Evolutionary conservation across 2,888 invertebrate species (phyloP).

Genomic region (Adineta ricciae): DNA sequence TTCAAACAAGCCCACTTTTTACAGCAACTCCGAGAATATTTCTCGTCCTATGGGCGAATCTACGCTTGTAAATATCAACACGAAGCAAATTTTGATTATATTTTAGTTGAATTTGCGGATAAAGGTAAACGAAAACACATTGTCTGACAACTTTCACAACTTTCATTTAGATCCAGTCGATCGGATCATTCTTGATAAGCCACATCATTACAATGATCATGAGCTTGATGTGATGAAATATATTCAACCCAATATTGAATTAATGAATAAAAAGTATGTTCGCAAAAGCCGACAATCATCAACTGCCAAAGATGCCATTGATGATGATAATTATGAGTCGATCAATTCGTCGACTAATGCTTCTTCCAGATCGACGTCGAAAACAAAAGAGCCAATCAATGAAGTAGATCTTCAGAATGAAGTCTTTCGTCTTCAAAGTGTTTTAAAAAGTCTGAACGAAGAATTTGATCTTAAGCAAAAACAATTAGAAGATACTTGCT

Average conservation of each 20-base stretch:
- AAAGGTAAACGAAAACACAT: background rate
- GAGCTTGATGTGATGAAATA: background rate
- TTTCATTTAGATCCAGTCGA: background rate
- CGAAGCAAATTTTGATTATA: background rate
- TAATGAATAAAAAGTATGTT: background rate
- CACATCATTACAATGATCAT: background rate
- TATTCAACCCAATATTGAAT: background rate
- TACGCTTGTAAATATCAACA: background rate
- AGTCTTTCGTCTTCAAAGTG: background rate
- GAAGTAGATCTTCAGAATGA: background rate
- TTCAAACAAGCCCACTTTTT: background rate
- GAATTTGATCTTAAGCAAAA: background rate
- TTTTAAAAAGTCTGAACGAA: background rate
- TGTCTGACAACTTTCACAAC: background rate
- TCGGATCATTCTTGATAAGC: slow-evolving; percentile 5
- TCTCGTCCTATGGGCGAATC: background rate
- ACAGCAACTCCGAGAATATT: background rate
- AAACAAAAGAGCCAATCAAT: background rate
- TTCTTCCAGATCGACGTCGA: background rate
- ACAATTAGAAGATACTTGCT: background rate
- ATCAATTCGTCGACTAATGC: background rate
- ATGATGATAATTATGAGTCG: background rate
- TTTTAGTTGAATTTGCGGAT: background rate
- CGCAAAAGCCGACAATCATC: background rate
- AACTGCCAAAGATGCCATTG: background rate